Base-by-base conservation (phyloP, 2,888 invertebrate genomes). In the Drosophila antonietae region DNA sequence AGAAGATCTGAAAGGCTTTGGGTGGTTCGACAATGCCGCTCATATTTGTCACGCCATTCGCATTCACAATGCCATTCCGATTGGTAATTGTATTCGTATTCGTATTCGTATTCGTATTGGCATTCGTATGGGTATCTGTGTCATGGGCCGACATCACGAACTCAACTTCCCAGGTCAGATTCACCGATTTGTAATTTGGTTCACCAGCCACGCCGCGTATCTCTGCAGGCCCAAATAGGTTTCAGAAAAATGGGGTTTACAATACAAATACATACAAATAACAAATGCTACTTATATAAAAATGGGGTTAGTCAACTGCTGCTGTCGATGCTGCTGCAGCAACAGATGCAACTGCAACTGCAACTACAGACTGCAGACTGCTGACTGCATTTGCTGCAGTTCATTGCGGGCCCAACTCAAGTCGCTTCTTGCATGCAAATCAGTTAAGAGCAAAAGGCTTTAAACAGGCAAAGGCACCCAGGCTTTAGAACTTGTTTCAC, bases 1-100 rank as follows among this genome's bases (percentile, higher is more conserved):
- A 96, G 88, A 95, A 95, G 49, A 96, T 94, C 91, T 95, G 95
- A 92, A 96, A 96, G 18, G 94, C 94, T 78, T 94, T 93, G 47
- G 94, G 91, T 76, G 86, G 89, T 53, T 94, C 93, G 69, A 88
- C 80, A 71, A 83, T 86, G 69, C 68, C 76, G 73, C 88, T 90
- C 66, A 85, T 88, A 82, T 91, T 92, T 63, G 90, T 83, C 75
- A 90, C 56, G 86, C 66, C 79, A 69, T 63, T 64, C 67, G 55
- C 88, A 61, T 64, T 68, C 49, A 56, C 39, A 70, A 57, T 53
- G 55, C 43, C 55, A 71, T 57, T 41, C 56, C 51, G 23, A 59
- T 59, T 31, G 52, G 66, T 31, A 66, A 39, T 51, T 18, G 58
- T 15, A 58, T 64, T 67, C 15, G 28, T 8, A 59, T 41, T 44